A percentile compares a stretch with the other conserved stretches of the same genome.
Conservation (phyloP, 2,888 invertebrate genomes). For the Heliconius aoede region DNA sequence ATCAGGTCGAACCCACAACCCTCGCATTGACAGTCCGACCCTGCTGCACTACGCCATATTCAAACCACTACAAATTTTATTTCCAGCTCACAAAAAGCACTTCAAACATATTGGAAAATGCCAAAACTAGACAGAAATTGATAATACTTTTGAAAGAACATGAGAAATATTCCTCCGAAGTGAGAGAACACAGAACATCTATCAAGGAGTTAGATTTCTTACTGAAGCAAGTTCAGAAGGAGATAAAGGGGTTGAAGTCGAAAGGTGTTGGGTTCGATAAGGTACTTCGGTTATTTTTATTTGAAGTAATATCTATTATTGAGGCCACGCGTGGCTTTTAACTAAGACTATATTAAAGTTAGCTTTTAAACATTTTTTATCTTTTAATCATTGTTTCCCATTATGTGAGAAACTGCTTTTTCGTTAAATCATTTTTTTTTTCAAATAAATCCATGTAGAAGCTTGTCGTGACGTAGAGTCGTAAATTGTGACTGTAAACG, state of each 20-base stretch:
- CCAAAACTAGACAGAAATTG: slow-evolving; percentile 79
- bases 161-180: slow-evolving; percentile 78
- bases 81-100: slow-evolving; percentile 80
- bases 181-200: slow-evolving; percentile 76
- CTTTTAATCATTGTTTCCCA: too few species aligned
- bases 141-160: slow-evolving; percentile 82
- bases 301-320: background rate
- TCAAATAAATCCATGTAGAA: too few species aligned
- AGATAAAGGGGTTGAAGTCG: slow-evolving; percentile 69
- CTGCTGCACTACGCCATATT: background rate
- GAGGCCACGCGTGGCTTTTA: background rate
- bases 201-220: slow-evolving; percentile 81
- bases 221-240: slow-evolving; percentile 81
- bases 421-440: too few species aligned
- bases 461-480: too few species aligned
- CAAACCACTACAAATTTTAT: background rate
- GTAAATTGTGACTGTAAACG: too few species aligned
- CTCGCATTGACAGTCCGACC: background rate
- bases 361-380: too few species aligned
- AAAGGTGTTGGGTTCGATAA: slow-evolving; percentile 62
- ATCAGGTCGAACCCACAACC: background rate
- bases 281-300: slow-evolving; percentile 9
- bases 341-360: too few species aligned
- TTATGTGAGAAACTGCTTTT: too few species aligned
- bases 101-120: slow-evolving; percentile 82